Evolutionary conservation across 2,113 vertebrate genomes (phyloP), one percentile per base, ranked within the genome.

Genomic region (Eublepharis macularius): DNA sequence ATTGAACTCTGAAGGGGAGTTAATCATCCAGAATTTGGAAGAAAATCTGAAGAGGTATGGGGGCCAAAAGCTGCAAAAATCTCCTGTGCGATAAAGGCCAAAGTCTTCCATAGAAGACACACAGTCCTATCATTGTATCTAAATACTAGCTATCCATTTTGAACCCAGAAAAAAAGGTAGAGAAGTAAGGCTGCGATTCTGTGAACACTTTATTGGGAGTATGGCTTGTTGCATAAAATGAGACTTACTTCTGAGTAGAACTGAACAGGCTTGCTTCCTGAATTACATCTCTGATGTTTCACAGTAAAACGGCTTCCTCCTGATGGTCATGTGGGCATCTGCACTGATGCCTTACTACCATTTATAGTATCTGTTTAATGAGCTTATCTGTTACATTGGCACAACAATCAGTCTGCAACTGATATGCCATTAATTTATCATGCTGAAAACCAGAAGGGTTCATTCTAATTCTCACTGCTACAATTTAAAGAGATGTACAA

Each of bases 281-380:
- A 60, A 80, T 68, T 65, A 29, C 63, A 49, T 19, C 16, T 54
- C 32, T 34, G 29, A 13, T 82, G 19, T 34, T 82, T 82, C 11
- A 32, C 10, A 54, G 57, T 60, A 21, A 54, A 7, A 60, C 57
- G 24, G 19, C 57, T 21, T 24, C 21, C 36, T 17, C 43, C 16
- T 74, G 69, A 17, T 51, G n/a, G 51, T 82, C 36, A 45, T 82
- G 51, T 57, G 36, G 13, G 14, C 69, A 82, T 60, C 69, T 82
- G 36, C 81, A 73, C 16, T 72, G 49, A 51, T 60, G 51, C 69
- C 39, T 82, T 82, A 43, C 29, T 60, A 3, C 32, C 69, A 34
- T 74, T 82, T 60, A 74, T 73, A 74, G 21, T 74, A 51, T 82
- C 51, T 45, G 24, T 70, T 73, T 82, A 72, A 82, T 72, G 12